phyloP scores from a whole-genome alignment of 1,140 invertebrate genomes.

The Lordiphosa stackelbergi region DNA sequence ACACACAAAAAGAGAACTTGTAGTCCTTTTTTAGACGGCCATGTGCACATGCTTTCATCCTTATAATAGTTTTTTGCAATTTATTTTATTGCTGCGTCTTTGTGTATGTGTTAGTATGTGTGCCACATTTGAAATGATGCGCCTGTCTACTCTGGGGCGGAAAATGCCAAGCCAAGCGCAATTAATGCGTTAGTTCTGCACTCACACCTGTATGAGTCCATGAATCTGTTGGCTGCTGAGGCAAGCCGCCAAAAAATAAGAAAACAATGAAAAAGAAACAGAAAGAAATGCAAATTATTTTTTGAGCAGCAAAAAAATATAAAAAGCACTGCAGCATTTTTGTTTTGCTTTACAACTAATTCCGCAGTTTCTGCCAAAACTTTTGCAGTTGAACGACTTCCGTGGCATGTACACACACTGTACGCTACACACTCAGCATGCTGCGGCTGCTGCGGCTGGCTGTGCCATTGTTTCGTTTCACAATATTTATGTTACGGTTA shows the following conservation, averaged over 20 bases:
- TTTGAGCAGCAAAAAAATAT: background rate
- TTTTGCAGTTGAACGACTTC: conserved; percentile 62
- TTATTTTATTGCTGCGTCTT: conserved; percentile 47
- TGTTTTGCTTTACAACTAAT: conserved; percentile 42
- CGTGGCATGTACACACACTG: conserved; percentile 33
- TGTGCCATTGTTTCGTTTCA: conserved; percentile 46
- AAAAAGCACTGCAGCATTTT: conserved; percentile 22
- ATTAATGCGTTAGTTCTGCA: conserved; percentile 46
- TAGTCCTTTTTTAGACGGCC: conserved; percentile 30
- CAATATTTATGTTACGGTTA: conserved; percentile 67
- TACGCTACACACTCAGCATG: conserved; percentile 6
- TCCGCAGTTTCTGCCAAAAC: conserved; percentile 41
- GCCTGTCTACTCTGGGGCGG: conserved; percentile 23
- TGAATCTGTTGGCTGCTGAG: conserved; percentile 22
- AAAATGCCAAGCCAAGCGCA: conserved; percentile 35
- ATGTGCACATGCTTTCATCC: conserved; percentile 42
- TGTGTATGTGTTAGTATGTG: conserved; percentile 6
- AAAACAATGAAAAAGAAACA: conserved; percentile 2
- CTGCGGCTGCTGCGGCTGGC: conserved; percentile 7
- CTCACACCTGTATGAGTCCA: conserved; percentile 21
- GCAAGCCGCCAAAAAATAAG: conserved; percentile 22
- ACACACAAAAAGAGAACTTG: conserved; percentile 20
- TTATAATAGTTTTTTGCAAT: conserved; percentile 36
- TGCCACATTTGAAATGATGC: conserved; percentile 39
- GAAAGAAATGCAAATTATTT: conserved; percentile 1